Percentiles rank a stretch among this genome's conserved stretches.
phyloP scores from a whole-genome alignment of 2,888 invertebrate genomes.

The Microctonus hyperodae region DNA sequence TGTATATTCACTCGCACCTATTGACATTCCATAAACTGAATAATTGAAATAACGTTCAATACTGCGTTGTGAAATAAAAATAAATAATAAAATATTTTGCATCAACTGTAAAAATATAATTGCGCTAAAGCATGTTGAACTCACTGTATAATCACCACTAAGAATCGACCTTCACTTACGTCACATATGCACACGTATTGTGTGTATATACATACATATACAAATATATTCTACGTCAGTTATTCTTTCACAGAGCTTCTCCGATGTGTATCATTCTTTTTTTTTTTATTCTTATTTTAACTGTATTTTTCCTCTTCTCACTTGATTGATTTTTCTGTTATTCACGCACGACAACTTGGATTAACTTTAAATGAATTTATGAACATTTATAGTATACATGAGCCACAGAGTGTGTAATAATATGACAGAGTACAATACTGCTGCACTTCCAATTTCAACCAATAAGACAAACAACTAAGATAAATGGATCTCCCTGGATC shows the following conservation, averaged over 20 bases:
- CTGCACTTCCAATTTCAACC: background rate
- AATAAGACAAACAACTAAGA: constrained; percentile 4
- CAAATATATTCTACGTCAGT: background rate
- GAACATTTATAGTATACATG: background rate
- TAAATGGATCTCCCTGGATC: background rate
- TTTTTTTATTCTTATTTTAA: background rate
- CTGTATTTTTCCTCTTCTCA: background rate
- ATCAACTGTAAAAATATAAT: background rate
- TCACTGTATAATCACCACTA: background rate
- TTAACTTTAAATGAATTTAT: background rate
- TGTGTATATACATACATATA: background rate
- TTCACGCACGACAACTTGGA: background rate
- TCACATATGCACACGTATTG: background rate
- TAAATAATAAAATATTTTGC: background rate
- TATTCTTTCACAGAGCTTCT: background rate
- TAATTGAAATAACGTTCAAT: background rate
- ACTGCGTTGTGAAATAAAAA: background rate
- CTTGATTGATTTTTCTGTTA: background rate
- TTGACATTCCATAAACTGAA: background rate
- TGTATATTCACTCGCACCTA: background rate
- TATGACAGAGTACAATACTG: background rate
- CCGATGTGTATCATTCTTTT: background rate
- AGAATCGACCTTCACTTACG: background rate
- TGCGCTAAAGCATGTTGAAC: background rate
- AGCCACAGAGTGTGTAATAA: background rate